Evolutionary conservation across 2,797 vertebrate genomes (phyloP).

Genomic region (Hydrophis major): DNA sequence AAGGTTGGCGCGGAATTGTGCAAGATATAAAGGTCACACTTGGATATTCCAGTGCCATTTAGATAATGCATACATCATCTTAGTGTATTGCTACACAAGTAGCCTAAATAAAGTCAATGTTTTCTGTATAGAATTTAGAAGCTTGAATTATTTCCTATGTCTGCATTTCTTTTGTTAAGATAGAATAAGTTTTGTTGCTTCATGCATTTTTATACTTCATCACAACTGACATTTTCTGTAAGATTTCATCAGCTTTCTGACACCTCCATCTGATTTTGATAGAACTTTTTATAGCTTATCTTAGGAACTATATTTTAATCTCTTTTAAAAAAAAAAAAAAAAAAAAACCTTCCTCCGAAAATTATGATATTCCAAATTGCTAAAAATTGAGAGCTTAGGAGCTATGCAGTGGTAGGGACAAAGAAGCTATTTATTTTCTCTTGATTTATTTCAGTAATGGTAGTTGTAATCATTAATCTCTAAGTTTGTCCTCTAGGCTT

Average conservation of each 20-base stretch:
- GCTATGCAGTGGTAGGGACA: neutral
- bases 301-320: neutral
- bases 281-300: neutral
- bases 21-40: too few relatives aligned
- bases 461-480: constrained; percentile 13
- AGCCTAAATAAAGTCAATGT: neutral
- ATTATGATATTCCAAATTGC: neutral
- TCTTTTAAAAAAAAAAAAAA: neutral
- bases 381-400: neutral
- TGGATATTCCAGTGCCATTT: neutral
- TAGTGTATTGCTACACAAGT: neutral
- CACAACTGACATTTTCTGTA: constrained; percentile 26
- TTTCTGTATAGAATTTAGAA: neutral
- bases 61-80: neutral
- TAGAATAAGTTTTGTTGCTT: neutral
- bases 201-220: constrained; percentile 18
- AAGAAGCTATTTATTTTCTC: neutral
- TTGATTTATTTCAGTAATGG: constrained; percentile 10
- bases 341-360: neutral
- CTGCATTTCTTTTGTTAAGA: neutral
- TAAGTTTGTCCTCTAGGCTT: neutral
- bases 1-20: neutral
- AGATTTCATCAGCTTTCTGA: constrained; percentile 29
- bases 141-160: constrained; percentile 6
- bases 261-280: constrained; percentile 29